Evolutionary conservation across 1,140 invertebrate genomes (phyloP).

Genomic region (Brachionus asplanchnoidis): DNA sequence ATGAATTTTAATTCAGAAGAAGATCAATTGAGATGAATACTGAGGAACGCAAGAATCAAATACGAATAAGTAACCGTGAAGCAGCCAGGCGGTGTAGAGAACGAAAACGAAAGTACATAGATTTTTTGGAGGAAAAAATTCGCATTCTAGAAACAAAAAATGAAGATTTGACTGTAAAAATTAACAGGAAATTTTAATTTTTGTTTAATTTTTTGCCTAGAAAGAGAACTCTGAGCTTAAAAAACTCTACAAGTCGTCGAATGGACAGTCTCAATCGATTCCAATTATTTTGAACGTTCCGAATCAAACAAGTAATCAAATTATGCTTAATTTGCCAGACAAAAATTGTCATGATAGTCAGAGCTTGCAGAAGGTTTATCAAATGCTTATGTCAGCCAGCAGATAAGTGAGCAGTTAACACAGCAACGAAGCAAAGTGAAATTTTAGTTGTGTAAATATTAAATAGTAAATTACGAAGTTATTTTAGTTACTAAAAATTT

Average conservation of each 20-base stretch:
- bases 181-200: not conserved
- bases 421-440: not conserved
- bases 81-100: constrained; percentile 7
- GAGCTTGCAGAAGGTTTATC: not conserved
- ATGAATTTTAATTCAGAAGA: not conserved
- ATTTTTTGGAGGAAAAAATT: constrained; percentile 16
- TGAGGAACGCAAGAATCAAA: not conserved
- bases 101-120: constrained; percentile 9
- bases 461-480: not conserved
- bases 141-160: not conserved
- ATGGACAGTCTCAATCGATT: not conserved
- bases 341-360: constrained; percentile 3
- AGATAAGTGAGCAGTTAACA: not conserved
- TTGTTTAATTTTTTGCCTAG: not conserved
- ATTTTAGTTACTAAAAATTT: not conserved
- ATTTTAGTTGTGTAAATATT: not conserved
- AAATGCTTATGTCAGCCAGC: not conserved
- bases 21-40: constrained; percentile 11
- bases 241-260: not conserved
- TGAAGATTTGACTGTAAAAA: not conserved
- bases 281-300: constrained; percentile 23
- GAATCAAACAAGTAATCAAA: not conserved
- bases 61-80: not conserved
- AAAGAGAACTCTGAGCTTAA: constrained; percentile 7
- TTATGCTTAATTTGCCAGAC: not conserved